phyloP scores from a whole-genome alignment of 2,888 invertebrate species.

The Drosophila kambysellisi region DNA sequence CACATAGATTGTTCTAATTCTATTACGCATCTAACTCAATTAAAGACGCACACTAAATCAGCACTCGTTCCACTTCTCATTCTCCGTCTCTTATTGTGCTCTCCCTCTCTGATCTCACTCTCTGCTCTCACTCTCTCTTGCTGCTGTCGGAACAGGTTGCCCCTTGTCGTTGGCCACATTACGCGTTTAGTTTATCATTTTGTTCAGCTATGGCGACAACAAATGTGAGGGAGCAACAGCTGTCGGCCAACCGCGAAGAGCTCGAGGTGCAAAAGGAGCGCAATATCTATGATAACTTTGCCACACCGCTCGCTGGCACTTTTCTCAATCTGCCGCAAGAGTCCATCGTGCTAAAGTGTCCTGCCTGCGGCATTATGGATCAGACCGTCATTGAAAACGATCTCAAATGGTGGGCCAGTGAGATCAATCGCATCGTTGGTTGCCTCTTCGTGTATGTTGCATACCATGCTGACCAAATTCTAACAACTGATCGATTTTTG shows the following conservation, averaged over 20 bases:
- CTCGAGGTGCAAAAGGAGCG: constrained; percentile 52
- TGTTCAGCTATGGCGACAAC: constrained; percentile 51
- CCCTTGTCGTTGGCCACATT: constrained; percentile 27
- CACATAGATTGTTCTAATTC: constrained; percentile 53
- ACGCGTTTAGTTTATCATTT: constrained; percentile 59
- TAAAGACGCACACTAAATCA: constrained; percentile 54
- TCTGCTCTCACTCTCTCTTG: constrained; percentile 2
- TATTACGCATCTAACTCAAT: constrained; percentile 75
- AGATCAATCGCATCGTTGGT: constrained; percentile 80
- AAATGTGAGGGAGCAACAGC: constrained; percentile 33
- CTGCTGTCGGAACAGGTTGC: constrained; percentile 40
- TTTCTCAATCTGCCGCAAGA: constrained; percentile 80
- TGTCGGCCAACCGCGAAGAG: constrained; percentile 39
- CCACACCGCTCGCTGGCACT: constrained; percentile 82
- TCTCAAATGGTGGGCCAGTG: constrained; percentile 82
- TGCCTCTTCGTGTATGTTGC: constrained; percentile 82
- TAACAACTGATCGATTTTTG: neutral
- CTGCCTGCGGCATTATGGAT: constrained; percentile 79
- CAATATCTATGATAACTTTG: constrained; percentile 81
- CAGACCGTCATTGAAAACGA: constrained; percentile 78
- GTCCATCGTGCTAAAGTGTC: constrained; percentile 79
- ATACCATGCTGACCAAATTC: fast-evolving
- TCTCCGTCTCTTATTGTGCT: neutral
- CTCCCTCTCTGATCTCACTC: constrained; percentile 4
- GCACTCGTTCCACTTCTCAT: constrained; percentile 8